phyloP scores from a whole-genome alignment of 2,797 vertebrate species.

The Spheniscus humboldti region DNA sequence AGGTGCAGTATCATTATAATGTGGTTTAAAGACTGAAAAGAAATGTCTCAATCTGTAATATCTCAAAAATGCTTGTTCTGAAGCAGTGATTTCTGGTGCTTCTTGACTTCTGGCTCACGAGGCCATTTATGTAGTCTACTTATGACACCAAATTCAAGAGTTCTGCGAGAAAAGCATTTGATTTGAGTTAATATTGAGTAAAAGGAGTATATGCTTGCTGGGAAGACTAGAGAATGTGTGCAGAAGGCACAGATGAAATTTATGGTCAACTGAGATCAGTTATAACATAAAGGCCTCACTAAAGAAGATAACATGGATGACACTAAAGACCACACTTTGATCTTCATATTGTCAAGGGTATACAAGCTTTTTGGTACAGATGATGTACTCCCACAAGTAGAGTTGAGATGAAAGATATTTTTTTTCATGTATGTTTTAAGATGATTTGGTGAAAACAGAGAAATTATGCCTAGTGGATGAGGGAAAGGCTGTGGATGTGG shows the following conservation, averaged over 20 bases:
- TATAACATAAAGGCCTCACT: neutral
- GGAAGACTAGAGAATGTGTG: neutral
- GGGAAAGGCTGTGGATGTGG: too few relatives aligned
- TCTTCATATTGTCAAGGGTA: neutral
- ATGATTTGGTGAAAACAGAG: neutral
- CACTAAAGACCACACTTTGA: neutral
- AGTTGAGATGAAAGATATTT: neutral
- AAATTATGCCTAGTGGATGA: neutral
- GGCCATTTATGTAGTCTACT: neutral
- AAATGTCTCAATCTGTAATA: neutral
- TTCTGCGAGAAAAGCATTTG: neutral
- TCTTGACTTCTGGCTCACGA: neutral
- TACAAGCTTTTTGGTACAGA: neutral
- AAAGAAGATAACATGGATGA: neutral
- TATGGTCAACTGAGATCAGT: neutral
- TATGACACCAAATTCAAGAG: neutral
- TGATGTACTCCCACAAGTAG: neutral
- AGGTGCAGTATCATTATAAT: neutral
- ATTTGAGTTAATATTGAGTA: neutral
- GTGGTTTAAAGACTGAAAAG: neutral
- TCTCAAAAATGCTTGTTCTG: neutral
- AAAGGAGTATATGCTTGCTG: neutral
- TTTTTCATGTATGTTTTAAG: neutral
- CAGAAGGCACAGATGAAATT: neutral
- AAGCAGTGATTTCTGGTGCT: neutral